phyloP scores from a whole-genome alignment of 1,140 invertebrate species.

The Drosophila lini region DNA sequence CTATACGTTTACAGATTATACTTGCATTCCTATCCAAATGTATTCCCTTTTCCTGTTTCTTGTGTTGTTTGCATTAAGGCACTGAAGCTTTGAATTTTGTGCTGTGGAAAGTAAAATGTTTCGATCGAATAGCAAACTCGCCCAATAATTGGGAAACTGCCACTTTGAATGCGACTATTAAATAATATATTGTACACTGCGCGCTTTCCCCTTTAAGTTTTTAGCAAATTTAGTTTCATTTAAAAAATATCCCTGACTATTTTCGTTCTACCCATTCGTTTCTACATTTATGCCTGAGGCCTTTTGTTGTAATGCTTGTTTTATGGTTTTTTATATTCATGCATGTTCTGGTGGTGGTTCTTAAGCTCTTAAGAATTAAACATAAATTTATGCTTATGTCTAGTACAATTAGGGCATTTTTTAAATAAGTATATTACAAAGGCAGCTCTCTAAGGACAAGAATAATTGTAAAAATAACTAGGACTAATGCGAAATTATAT shows the following conservation, averaged over 20 bases:
- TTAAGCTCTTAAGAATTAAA: slow-evolving; percentile 70
- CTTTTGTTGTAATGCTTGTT: slow-evolving; percentile 47
- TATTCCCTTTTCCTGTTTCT: slow-evolving; percentile 17
- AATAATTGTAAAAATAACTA: slow-evolving; percentile 29
- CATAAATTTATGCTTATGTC: slow-evolving; percentile 38
- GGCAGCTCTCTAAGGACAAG: slow-evolving; percentile 61
- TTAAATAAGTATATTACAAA: slow-evolving; percentile 77
- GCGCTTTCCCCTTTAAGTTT: slow-evolving; percentile 29
- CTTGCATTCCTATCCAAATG: slow-evolving; percentile 45
- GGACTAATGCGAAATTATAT: slow-evolving; percentile 54
- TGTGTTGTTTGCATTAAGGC: slow-evolving; percentile 73
- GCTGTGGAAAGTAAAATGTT: slow-evolving; percentile 65
- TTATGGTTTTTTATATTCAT: slow-evolving; percentile 24
- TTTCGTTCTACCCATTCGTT: slow-evolving; percentile 40
- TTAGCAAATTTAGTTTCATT: slow-evolving; percentile 67
- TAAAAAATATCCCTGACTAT: slow-evolving; percentile 83
- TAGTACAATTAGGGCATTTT: slow-evolving; percentile 72
- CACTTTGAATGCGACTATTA: slow-evolving; percentile 51
- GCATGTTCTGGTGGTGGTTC: slow-evolving; percentile 28
- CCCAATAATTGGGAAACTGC: slow-evolving; percentile 2
- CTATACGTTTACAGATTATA: slow-evolving; percentile 10
- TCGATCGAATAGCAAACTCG: slow-evolving; percentile 7
- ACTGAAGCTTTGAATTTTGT: slow-evolving; percentile 83
- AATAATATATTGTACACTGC: slow-evolving; percentile 48
- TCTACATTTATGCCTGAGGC: slow-evolving; percentile 69